Conservation (phyloP, 2,888 invertebrate species). For the Lampropteryx suffumata region DNA sequence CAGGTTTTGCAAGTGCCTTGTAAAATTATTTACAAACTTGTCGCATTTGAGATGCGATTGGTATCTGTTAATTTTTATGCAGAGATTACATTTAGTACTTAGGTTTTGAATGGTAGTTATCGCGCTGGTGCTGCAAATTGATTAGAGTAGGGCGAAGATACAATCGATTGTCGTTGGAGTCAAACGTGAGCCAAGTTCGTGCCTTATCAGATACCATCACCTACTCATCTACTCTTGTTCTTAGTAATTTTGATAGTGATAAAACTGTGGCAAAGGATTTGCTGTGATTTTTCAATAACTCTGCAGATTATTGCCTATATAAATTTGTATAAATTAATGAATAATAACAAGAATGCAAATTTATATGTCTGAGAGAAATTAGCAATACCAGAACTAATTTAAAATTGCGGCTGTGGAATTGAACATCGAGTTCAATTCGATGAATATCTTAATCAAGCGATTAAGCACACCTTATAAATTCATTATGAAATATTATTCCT, state of each 20-base stretch:
- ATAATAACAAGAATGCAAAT: slow-evolving; percentile 3
- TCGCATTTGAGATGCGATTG: slow-evolving; percentile 1
- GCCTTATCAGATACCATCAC: slow-evolving; percentile 25
- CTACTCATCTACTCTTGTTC: slow-evolving; percentile 21
- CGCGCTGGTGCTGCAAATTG: slow-evolving; percentile 16
- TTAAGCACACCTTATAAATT: slow-evolving; percentile 4
- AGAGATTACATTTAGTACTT: too few relatives aligned
- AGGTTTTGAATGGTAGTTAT: not conserved
- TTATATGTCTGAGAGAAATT: not conserved
- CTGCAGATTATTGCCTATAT: not conserved
- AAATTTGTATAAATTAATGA: not conserved
- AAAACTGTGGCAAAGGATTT: not conserved
- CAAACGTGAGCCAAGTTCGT: slow-evolving; percentile 22
- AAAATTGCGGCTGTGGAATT: slow-evolving; percentile 5
- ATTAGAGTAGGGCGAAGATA: slow-evolving; percentile 19
- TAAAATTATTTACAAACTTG: slow-evolving; percentile 1
- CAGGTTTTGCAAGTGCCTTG: slow-evolving; percentile 13
- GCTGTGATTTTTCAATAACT: not conserved
- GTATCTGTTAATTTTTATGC: not conserved
- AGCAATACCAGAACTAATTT: slow-evolving; percentile 13
- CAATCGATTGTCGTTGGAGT: slow-evolving; percentile 18
- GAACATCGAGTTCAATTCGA: not conserved
- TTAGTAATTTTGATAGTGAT: slow-evolving; percentile 18
- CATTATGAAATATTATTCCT: too few relatives aligned
- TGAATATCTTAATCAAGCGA: slow-evolving; percentile 1